phyloP scores from a whole-genome alignment of 2,888 invertebrate species.

The Drosophila rellima region DNA sequence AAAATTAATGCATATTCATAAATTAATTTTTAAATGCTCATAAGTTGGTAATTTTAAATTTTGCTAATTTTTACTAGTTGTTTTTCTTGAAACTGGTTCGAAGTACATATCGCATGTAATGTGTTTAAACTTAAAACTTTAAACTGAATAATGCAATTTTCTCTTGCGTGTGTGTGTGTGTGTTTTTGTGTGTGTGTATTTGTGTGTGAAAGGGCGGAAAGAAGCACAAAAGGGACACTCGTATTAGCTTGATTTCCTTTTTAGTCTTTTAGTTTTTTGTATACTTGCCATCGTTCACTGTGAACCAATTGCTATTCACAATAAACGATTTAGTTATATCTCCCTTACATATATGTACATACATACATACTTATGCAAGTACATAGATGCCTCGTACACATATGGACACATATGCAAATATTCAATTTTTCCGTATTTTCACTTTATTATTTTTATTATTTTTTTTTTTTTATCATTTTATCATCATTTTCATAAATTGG shows the following conservation, averaged over 20 bases:
- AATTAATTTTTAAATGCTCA: conserved; percentile 56
- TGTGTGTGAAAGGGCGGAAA: conserved; percentile 53
- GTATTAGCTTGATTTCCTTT: conserved; percentile 48
- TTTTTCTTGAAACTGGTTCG: conserved; percentile 70
- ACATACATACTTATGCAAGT: conserved; percentile 17
- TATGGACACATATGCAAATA: conserved; percentile 40
- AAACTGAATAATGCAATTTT: conserved; percentile 50
- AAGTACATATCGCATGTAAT: conserved; percentile 37
- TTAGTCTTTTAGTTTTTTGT: conserved; percentile 72
- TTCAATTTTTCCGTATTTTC: conserved; percentile 31
- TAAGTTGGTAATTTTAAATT: conserved; percentile 78
- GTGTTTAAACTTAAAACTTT: conserved; percentile 60
- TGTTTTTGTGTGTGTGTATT: conserved; percentile 25
- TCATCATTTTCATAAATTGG: conserved; percentile 28
- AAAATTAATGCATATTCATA: conserved; percentile 53
- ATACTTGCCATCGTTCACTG: conserved; percentile 30
- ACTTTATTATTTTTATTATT: background rate
- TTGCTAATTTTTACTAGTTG: conserved; percentile 84
- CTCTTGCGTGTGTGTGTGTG: conserved; percentile 16
- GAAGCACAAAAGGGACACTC: conserved; percentile 68
- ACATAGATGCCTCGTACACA: conserved; percentile 34
- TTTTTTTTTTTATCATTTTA: background rate
- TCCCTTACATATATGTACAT: conserved; percentile 22
- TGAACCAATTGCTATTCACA: conserved; percentile 45
- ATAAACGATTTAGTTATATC: conserved; percentile 42